phyloP scores from a whole-genome alignment of 2,888 invertebrate genomes.

The Pseudoips prasinana region DNA sequence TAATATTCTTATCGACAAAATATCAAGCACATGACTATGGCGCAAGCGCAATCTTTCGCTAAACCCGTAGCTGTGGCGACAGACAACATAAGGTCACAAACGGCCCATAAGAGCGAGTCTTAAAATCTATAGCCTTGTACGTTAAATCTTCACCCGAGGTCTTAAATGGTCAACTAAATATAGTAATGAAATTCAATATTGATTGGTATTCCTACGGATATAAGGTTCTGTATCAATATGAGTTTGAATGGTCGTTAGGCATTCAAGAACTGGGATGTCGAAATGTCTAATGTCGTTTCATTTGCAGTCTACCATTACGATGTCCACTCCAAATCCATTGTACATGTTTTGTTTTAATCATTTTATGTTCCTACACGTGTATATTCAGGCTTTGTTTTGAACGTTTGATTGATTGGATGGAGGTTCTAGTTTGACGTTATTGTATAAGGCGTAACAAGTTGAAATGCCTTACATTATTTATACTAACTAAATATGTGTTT shows the following conservation, averaged over 20 bases:
- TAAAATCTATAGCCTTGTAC: constrained; percentile 75
- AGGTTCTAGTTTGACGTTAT: too few species aligned
- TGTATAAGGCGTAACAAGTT: too few species aligned
- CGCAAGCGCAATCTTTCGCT: constrained; percentile 65
- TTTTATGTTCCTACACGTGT: constrained; percentile 19
- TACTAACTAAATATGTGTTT: too few species aligned
- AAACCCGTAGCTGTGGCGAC: constrained; percentile 69
- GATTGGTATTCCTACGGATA: too few species aligned
- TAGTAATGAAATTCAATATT: too few species aligned
- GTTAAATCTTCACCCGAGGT: constrained; percentile 36
- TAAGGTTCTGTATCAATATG: too few species aligned
- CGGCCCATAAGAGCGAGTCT: constrained; percentile 64
- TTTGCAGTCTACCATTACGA: constrained; percentile 56
- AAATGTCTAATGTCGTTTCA: constrained; percentile 72
- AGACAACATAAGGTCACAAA: constrained; percentile 77
- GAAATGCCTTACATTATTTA: too few species aligned
- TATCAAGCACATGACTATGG: constrained; percentile 18
- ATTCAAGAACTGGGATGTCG: too few species aligned
- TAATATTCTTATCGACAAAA: constrained; percentile 19
- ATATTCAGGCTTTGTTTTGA: constrained; percentile 13
- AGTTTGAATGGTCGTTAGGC: too few species aligned
- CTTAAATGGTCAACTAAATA: too few species aligned
- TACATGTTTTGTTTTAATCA: constrained; percentile 35
- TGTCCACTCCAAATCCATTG: constrained; percentile 31
- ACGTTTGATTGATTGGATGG: not conserved